phyloP scores from a whole-genome alignment of 2,888 invertebrate genomes.

The Conops quadrifasciatus region DNA sequence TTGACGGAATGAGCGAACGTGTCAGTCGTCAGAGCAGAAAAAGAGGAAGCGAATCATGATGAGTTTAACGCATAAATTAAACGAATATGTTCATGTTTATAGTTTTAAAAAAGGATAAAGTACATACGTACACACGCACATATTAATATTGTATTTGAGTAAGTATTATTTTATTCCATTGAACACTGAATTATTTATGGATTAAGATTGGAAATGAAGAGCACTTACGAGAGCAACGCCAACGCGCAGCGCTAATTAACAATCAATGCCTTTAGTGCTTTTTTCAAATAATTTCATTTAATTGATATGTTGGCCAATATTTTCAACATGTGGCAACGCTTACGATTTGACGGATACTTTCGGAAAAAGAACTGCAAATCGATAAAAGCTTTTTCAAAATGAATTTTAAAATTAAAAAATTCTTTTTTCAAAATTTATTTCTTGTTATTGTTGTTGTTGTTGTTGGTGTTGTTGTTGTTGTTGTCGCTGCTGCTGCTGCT shows the following conservation, averaged over 20 bases:
- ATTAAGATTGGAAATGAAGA: conserved; percentile 26
- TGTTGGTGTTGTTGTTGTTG: no score
- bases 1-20: background rate
- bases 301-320: no score
- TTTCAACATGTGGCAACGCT: no score
- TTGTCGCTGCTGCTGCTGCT: no score
- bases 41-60: background rate
- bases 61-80: background rate
- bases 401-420: conserved; percentile 25
- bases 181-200: conserved; percentile 19
- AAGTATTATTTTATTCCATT: background rate
- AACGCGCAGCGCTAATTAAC: no score
- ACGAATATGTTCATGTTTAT: background rate
- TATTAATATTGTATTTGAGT: background rate
- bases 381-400: conserved; percentile 31
- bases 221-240: no score
- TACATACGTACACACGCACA: background rate
- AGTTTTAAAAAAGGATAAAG: background rate
- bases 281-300: no score
- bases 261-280: no score
- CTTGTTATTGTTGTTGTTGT: no score
- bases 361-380: conserved; percentile 23
- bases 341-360: no score
- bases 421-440: no score
- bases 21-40: background rate